Base-by-base conservation (phyloP, 2,797 vertebrate genomes). In the Crossoptilon crossoptilon region DNA sequence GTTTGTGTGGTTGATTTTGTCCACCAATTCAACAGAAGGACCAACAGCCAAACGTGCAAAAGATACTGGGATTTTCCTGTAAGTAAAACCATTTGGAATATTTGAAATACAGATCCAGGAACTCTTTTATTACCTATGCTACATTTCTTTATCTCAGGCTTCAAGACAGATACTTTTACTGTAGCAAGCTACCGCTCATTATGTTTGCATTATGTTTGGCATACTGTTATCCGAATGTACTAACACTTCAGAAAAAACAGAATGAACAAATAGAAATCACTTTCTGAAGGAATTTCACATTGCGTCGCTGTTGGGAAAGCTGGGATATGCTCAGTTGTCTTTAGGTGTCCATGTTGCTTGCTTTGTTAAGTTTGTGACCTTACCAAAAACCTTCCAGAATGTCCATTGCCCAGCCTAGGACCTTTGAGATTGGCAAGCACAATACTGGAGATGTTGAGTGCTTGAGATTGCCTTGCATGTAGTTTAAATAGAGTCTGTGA, bases 51-150 rank as follows among this genome's bases (percentile, higher is more conserved):
- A 33, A 33, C 29, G 44, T 35, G 56, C 41, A 3, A 1, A 8
- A 44, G 58, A 39, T 68, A 29, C 17, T 80, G n/a, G 16, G 59
- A 31, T 78, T 39, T 80, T 74, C 33, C 3, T 31, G 0, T 15
- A 85, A 19, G 31, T 83, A 59, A 71, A 85, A 31, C 48, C 0
- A 24, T 46, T 53, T 51, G 39, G n/a, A 29, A 17, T 33, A 62
- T 77, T 21, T 44, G n/a, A 78, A 86, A 31, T 72, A 55, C 0
- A 0, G 39, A 81, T 56, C 29, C 64, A 56, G 51, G 69, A 39
- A 49, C 31, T 77, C 6, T 29, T 64, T 8, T 0, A 4, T 29
- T 69, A 69, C 49, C 15, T 10, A 2, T 6, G 4, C 21, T 49
- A 2, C 18, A 51, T 21, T 15, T 27, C 11, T 60, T 53, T 53